phyloP scores from a whole-genome alignment of 1,140 invertebrate species.

The Goniozus legneri region DNA sequence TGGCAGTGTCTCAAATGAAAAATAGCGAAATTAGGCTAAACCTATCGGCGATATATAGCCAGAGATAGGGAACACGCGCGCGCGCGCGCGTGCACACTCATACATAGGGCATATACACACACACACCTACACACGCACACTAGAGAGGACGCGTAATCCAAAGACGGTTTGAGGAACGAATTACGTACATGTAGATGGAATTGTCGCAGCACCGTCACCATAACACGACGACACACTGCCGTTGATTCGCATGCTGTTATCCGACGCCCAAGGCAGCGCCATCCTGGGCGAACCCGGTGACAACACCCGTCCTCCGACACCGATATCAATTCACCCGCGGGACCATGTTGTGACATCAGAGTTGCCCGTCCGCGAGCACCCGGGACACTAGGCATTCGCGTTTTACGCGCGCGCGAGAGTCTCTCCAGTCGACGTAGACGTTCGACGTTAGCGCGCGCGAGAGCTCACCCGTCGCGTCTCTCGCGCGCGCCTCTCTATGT shows the following conservation, averaged over 20 bases:
- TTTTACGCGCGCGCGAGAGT: too few species aligned
- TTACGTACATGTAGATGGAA: constrained; percentile 22
- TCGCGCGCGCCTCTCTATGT: too few species aligned
- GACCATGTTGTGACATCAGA: constrained; percentile 28
- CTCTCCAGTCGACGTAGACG: constrained; percentile 3
- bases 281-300: constrained; percentile 20
- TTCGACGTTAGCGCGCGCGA: too few species aligned
- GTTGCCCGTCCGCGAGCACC: constrained; percentile 19
- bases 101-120: too few species aligned
- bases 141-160: too few species aligned
- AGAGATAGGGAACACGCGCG: not conserved
- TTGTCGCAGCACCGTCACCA: constrained; percentile 18
- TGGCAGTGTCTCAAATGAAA: too few species aligned
- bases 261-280: constrained; percentile 35
- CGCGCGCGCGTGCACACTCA: not conserved
- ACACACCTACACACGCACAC: too few species aligned
- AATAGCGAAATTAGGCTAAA: too few species aligned
- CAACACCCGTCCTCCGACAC: constrained; percentile 3
- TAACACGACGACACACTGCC: constrained; percentile 27
- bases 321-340: constrained; percentile 21
- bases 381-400: constrained; percentile 30
- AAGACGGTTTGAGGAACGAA: too few species aligned
- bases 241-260: constrained; percentile 28
- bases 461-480: too few species aligned
- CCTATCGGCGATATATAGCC: not conserved